Base-by-base conservation (phyloP, 1,140 invertebrate genomes). In the Chironomus tepperi region DNA sequence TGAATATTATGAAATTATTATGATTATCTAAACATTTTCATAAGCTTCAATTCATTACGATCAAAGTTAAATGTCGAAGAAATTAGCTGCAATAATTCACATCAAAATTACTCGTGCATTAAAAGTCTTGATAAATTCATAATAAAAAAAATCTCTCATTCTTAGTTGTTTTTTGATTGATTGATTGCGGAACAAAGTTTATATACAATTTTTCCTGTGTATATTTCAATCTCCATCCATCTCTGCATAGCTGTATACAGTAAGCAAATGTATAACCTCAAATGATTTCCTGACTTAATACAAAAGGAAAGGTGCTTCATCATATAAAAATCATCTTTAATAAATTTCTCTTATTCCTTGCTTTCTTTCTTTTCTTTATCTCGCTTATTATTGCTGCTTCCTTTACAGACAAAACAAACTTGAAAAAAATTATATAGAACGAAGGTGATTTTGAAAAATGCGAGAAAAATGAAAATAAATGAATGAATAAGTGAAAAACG, bases 271-370 rank as follows among this genome's bases (percentile, higher is more conserved):
- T 34, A 34, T 57, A n/a, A n/a, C 47, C 47, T 57, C 12, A 57
- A 57, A 57, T 57, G 47, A 57, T 57, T 57, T 57, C 47, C 47
- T 57, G 47, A 57, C 47, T 57, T 57, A 57, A 57, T 57, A n/a
- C 47, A 57, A 57, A 15, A 15, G 3, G 47, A 15, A 57, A 57
- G 47, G 47, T 57, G 9, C 47, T 57, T 57, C 47, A 57, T 57
- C 47, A 57, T 57, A 57, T 57, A n/a, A 57, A 57, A 57, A 57
- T 57, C 47, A 57, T 57, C 47, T 57, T 57, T n/a, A 57, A 57
- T 57, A 57, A 34, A 34, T 34, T 34, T 34, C 24, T 34, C 24
- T 5, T 34, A 5, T 5, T 34, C n/a, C n/a, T n/a, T 57, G 12
- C 15, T 57, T 57, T 15, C 47, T 47, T 47, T n/a, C n/a, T n/a